Percentiles rank a stretch among this genome's conserved stretches.
Evolutionary conservation across 2,888 invertebrate genomes (phyloP).

Genomic region (Drepanosiphum platanoidis): DNA sequence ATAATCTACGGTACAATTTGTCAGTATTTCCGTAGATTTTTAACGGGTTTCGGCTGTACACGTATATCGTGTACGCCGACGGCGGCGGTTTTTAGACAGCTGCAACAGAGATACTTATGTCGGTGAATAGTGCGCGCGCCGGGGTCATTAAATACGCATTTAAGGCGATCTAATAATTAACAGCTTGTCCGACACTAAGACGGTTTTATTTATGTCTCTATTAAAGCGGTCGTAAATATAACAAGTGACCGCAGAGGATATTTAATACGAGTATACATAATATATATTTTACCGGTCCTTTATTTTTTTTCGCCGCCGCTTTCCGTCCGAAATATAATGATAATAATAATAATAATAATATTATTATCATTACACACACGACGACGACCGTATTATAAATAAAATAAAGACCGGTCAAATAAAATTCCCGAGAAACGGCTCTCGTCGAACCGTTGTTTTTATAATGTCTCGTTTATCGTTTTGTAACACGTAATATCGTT

Average conservation of each 20-base stretch:
- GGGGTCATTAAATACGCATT: conserved; percentile 61
- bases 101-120: conserved; percentile 36
- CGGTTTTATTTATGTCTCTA: conserved; percentile 61
- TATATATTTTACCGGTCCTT: conserved; percentile 42
- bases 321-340: conserved; percentile 38
- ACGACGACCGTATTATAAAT: conserved; percentile 10
- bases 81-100: conserved; percentile 50
- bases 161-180: conserved; percentile 62
- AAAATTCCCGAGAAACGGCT: conserved; percentile 6
- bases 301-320: conserved; percentile 19
- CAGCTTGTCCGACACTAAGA: conserved; percentile 61
- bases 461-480: background rate
- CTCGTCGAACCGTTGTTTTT: background rate
- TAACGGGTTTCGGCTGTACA: conserved; percentile 26
- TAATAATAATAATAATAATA: conserved; percentile 11
- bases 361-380: conserved; percentile 10
- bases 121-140: conserved; percentile 21
- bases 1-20: background rate
- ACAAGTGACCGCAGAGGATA: conserved; percentile 46
- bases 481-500: background rate
- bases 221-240: conserved; percentile 59
- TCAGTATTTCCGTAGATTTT: conserved; percentile 20
- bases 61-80: conserved; percentile 5
- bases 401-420: conserved; percentile 12
- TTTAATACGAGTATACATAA: too few species aligned